phyloP scores from a whole-genome alignment of 2,113 vertebrate genomes.

The Sporophila hypoxantha region DNA sequence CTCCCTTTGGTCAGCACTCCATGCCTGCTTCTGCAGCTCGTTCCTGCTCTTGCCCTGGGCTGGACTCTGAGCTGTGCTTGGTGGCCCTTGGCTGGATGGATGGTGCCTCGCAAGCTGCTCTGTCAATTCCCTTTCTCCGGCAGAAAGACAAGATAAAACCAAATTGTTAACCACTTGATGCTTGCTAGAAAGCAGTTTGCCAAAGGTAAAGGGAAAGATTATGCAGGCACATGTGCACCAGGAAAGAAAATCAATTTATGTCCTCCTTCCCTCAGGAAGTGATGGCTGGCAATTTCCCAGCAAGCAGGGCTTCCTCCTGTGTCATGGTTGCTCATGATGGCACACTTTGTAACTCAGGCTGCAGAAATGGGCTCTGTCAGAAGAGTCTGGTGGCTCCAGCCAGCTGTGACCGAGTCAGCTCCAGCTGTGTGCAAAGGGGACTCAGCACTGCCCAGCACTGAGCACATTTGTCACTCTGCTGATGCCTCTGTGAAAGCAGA shows the following conservation, averaged over 20 bases:
- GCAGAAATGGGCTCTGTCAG: background rate
- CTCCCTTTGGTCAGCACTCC: too few species aligned
- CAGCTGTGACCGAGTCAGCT: background rate
- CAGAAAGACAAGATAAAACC: too few species aligned
- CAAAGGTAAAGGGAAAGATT: too few species aligned
- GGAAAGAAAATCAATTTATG: too few species aligned
- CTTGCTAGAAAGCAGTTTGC: too few species aligned
- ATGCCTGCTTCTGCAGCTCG: too few species aligned
- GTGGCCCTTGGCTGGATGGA: too few species aligned
- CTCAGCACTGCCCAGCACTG: background rate
- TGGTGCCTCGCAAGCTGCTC: too few species aligned
- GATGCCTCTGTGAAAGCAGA: background rate
- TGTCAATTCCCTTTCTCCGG: too few species aligned
- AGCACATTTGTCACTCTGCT: background rate
- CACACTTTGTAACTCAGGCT: background rate
- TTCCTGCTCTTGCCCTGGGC: too few species aligned
- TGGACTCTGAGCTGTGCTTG: too few species aligned
- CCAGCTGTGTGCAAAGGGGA: background rate
- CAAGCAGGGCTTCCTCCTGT: background rate
- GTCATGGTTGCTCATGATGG: background rate
- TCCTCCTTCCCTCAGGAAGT: background rate
- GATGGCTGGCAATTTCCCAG: background rate
- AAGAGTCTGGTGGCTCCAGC: background rate
- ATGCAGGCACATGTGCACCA: too few species aligned
- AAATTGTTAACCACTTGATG: rapidly evolving